Conservation (phyloP, 2,113 vertebrate genomes). For the Struthio camelus region DNA sequence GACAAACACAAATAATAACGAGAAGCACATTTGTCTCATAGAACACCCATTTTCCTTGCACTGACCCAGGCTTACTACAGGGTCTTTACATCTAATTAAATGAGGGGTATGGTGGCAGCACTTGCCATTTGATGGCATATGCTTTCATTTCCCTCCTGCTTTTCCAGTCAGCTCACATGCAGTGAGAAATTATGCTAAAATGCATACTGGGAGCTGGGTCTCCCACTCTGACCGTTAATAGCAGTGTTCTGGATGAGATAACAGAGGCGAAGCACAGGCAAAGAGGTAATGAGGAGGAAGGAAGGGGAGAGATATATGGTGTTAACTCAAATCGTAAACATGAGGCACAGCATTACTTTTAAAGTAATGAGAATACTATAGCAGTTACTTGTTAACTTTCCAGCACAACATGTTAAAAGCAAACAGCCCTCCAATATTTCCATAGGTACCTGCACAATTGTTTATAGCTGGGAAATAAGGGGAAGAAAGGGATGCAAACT, state of each 20-base stretch:
- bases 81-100: not conserved
- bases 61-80: not conserved
- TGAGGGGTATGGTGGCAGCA: not conserved
- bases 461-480: not conserved
- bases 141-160: not conserved
- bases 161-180: not conserved
- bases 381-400: not conserved
- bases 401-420: not conserved
- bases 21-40: not conserved
- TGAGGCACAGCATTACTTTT: not conserved
- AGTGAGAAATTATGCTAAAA: not conserved
- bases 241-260: not conserved
- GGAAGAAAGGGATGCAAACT: not conserved
- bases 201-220: not conserved
- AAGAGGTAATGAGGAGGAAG: not conserved
- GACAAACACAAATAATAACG: not conserved
- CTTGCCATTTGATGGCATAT: not conserved
- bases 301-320: not conserved
- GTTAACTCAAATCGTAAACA: not conserved
- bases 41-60: not conserved
- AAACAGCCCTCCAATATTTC: not conserved
- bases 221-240: not conserved
- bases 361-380: not conserved
- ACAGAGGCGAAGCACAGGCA: too few relatives aligned
- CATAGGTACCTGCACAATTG: not conserved